Percentiles rank a stretch among this genome's conserved stretches.
Evolutionary conservation across 2,888 invertebrate species (phyloP).

Genomic region (Scaptomyza tumidula): DNA sequence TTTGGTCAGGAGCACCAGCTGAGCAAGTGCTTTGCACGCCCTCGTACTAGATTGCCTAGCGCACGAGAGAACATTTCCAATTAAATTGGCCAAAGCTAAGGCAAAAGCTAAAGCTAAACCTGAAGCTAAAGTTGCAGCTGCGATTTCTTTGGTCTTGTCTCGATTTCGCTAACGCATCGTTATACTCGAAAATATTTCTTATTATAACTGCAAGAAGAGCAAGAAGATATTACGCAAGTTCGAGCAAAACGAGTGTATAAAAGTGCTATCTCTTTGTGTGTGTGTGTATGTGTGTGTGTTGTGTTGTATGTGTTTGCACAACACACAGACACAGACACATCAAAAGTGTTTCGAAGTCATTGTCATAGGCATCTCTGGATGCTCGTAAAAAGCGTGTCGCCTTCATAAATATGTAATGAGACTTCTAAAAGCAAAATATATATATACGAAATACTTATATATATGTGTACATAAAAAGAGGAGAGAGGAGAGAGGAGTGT

Average conservation of each 20-base stretch:
- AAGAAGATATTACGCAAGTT: constrained; percentile 15
- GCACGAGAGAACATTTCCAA: constrained; percentile 32
- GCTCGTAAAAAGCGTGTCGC: constrained; percentile 60
- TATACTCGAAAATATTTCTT: constrained; percentile 3
- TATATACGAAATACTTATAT: not conserved
- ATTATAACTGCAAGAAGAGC: constrained; percentile 15
- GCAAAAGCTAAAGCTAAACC: not conserved
- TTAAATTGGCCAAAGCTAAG: constrained; percentile 47
- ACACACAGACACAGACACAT: constrained; percentile 6
- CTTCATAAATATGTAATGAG: constrained; percentile 75
- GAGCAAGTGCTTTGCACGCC: constrained; percentile 37
- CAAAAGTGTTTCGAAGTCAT: constrained; percentile 30
- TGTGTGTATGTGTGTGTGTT: too few species aligned
- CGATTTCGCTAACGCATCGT: constrained; percentile 6
- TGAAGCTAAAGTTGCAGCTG: constrained; percentile 26
- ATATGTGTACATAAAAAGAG: not conserved
- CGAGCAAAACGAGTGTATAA: constrained; percentile 5
- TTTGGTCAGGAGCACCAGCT: constrained; percentile 43
- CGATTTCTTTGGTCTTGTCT: not conserved
- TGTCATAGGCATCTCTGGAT: constrained; percentile 54
- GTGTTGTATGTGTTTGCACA: not conserved
- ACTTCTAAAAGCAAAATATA: constrained; percentile 12
- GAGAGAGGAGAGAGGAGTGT: too few species aligned
- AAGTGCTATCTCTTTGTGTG: not conserved
- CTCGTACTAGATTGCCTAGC: constrained; percentile 41